Conservation (phyloP, 53 echinoderm and acorn worm genomes). For the Zoroaster sp. region DNA sequence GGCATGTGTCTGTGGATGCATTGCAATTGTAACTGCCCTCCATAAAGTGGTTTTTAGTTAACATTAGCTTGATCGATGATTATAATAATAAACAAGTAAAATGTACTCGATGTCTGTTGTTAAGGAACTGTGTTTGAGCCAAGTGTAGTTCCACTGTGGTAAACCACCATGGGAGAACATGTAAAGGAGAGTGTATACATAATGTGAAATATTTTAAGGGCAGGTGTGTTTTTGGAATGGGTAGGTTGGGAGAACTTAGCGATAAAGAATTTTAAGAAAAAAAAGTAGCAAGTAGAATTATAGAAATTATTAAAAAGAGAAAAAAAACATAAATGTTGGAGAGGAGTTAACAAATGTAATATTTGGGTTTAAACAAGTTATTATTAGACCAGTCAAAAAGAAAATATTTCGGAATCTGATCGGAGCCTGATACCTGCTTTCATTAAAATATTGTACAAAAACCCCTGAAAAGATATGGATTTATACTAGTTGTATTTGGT, state of each 20-base stretch:
- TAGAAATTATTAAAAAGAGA: neutral
- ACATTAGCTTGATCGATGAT: conserved; percentile 2
- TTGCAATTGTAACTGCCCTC: neutral
- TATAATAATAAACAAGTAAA: neutral
- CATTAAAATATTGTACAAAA: neutral
- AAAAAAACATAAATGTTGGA: neutral
- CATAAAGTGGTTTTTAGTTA: conserved; percentile 6
- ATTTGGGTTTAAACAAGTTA: conserved; percentile 9
- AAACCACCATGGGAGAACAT: neutral
- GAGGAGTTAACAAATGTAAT: conserved; percentile 36
- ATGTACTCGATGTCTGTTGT: conserved; percentile 34
- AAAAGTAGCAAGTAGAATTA: conserved; percentile 34
- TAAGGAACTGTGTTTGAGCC: conserved; percentile 3
- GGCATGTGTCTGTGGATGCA: neutral
- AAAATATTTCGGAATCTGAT: neutral
- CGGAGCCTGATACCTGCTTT: neutral
- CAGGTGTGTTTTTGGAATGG: conserved; percentile 34
- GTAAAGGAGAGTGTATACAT: conserved; percentile 39
- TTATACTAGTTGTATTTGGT: neutral
- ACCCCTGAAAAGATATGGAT: neutral
- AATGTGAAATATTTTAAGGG: conserved; percentile 58
- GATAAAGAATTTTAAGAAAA: neutral
- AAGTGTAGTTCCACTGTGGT: neutral
- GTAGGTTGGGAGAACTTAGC: conserved; percentile 34
- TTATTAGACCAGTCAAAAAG: neutral